Percentiles rank a stretch among this genome's conserved stretches.
Evolutionary conservation across 2,797 vertebrate species (phyloP).

Genomic region (Cossypha dichroa): DNA sequence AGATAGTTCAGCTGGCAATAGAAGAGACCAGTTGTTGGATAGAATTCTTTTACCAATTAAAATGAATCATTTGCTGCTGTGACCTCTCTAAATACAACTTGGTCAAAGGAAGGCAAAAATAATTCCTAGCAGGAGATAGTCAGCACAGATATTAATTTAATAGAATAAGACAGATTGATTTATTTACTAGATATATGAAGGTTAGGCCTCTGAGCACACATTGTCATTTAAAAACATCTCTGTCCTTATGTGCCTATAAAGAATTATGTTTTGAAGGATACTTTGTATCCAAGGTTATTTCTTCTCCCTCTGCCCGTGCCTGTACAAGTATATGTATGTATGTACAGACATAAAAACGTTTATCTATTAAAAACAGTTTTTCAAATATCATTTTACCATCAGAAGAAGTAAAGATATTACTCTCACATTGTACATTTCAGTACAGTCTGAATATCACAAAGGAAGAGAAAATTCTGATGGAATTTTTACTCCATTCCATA

Average conservation of each 20-base stretch:
- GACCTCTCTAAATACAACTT: background rate
- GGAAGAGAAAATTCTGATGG: background rate
- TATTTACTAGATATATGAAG: background rate
- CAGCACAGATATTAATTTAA: conserved; percentile 15
- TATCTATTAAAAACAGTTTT: background rate
- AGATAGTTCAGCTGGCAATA: conserved; percentile 9
- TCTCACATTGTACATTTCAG: background rate
- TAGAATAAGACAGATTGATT: conserved; percentile 33
- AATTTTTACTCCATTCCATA: background rate
- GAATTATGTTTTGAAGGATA: background rate
- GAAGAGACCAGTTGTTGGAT: background rate
- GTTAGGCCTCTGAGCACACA: background rate
- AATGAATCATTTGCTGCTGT: background rate
- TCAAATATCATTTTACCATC: background rate
- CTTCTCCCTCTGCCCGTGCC: rapidly evolving
- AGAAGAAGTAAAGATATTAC: background rate
- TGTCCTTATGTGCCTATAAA: background rate
- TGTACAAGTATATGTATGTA: background rate
- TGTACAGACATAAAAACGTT: background rate
- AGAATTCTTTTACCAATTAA: conserved; percentile 24
- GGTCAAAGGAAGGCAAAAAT: background rate
- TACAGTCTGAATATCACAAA: background rate
- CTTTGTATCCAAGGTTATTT: background rate
- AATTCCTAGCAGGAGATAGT: conserved; percentile 8
- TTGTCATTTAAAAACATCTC: background rate